Evolutionary conservation across 2,888 invertebrate genomes (phyloP), one percentile per base, ranked within the genome.

Genomic region (Drosophila niveifrons): DNA sequence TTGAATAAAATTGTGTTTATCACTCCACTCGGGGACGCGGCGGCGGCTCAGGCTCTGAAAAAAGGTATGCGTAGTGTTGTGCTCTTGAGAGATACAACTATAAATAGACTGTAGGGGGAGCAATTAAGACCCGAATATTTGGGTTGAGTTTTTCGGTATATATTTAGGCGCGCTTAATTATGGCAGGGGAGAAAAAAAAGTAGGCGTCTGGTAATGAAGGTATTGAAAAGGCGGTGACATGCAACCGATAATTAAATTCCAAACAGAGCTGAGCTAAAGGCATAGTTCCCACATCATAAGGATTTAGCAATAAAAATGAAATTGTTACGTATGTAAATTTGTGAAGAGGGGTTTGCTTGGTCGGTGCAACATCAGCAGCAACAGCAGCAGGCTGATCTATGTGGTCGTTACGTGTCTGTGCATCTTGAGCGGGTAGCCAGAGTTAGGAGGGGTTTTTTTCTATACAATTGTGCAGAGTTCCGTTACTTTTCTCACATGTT

Each of bases 111-210:
- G 58, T 31, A 43, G 58, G 47, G 70, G 62, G 61, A 65, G 66
- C 68, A 83, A 87, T 83, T 83, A 88, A 86, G 82, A 59, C 70
- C 68, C 48, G 80, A 78, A 78, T 53, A 70, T 43, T 75, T 29
- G 58, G 28, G 9, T 31, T 31, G 31, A 44, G 43, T 44, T 57
- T n/a, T 48, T 52, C 67, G 55, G 23, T 62, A 31, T 86, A 82
- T 82, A 72, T 80, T 83, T 88, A 88, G 89, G 83, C 83, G 89
- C 83, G 72, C 89, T 86, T 83, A 83, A 83, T 83, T 82, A 88
- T 69, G 63, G 70, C 66, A 48, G 53, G 57, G 15, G 29, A 15
- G 53, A n/a, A 29, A 31, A 31, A 50, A 66, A 61, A 43, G 72
- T 36, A 61, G 72, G 77, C 77, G 77, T 51, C 43, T 29, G 58